Evolutionary conservation across 2,888 invertebrate genomes (phyloP).

Genomic region (Pherbina coryleti): DNA sequence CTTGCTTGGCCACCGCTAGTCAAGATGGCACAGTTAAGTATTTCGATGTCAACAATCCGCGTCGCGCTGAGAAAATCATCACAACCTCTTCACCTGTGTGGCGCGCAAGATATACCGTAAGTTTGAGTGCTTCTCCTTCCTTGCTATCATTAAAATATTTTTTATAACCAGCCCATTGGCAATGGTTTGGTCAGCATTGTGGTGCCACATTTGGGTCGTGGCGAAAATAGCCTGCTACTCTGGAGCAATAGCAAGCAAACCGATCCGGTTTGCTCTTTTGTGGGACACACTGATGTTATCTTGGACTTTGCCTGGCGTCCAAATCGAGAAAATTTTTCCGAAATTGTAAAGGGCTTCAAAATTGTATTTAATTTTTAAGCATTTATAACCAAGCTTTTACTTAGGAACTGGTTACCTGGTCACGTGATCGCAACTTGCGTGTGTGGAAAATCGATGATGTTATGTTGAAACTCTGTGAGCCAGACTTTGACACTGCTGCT

Average conservation of each 20-base stretch:
- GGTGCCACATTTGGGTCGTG: conserved; percentile 89
- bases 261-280: conserved; percentile 87
- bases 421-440: conserved; percentile 90
- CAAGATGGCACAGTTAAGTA: conserved; percentile 96
- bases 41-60: conserved; percentile 89
- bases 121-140: background rate
- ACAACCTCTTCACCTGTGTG: conserved; percentile 88
- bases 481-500: conserved; percentile 69
- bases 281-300: conserved; percentile 95
- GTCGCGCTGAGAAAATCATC: conserved; percentile 86
- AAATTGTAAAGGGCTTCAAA: conserved; percentile 58
- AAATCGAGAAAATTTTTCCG: conserved; percentile 70
- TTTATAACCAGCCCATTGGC: conserved; percentile 81
- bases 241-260: conserved; percentile 81
- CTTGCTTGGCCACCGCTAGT: conserved; percentile 90
- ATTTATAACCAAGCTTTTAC: background rate
- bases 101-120: conserved; percentile 87
- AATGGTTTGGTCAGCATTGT: conserved; percentile 92
- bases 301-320: conserved; percentile 95
- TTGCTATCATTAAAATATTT: conserved; percentile 6
- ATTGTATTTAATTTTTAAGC: conserved; percentile 2
- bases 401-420: conserved; percentile 91
- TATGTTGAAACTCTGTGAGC: conserved; percentile 81
- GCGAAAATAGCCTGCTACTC: conserved; percentile 84
- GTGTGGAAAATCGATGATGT: conserved; percentile 92